Evolutionary conservation across 2,113 vertebrate species (phyloP).

Genomic region (Nipponia nippon): DNA sequence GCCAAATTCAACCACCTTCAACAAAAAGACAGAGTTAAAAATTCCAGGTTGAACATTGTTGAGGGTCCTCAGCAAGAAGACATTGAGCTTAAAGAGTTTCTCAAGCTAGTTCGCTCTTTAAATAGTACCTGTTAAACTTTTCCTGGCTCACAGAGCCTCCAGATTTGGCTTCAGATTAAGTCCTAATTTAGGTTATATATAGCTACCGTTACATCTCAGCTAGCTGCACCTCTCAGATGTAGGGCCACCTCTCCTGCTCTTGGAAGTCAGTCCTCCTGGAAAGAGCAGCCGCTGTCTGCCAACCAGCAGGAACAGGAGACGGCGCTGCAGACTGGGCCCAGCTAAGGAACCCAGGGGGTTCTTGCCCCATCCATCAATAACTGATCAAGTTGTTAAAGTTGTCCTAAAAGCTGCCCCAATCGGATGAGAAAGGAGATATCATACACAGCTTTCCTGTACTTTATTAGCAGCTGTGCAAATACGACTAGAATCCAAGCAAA

Average conservation of each 20-base stretch:
- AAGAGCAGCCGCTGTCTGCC: neutral
- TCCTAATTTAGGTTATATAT: neutral
- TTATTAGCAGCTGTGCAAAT: neutral
- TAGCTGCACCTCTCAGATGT: neutral
- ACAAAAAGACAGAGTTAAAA: neutral
- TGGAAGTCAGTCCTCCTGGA: neutral
- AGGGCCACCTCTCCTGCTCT: neutral
- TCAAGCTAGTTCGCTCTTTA: neutral
- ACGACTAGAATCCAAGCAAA: neutral
- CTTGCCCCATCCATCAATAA: neutral
- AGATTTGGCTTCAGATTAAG: neutral
- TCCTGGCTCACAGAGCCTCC: neutral
- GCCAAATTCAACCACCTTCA: neutral
- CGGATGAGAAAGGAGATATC: neutral
- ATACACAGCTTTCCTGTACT: neutral
- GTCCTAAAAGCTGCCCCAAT: neutral
- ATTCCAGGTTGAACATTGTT: neutral
- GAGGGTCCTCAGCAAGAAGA: neutral
- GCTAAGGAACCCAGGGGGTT: fast-evolving
- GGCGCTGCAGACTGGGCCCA: neutral
- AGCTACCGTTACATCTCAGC: neutral
- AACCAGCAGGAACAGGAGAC: neutral
- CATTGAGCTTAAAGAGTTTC: neutral
- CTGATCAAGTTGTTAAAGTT: neutral
- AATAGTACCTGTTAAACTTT: neutral